Evolutionary conservation across 2,797 vertebrate species (phyloP), one percentile per base, ranked within the genome.

Genomic region (Jordanella pulchra): DNA sequence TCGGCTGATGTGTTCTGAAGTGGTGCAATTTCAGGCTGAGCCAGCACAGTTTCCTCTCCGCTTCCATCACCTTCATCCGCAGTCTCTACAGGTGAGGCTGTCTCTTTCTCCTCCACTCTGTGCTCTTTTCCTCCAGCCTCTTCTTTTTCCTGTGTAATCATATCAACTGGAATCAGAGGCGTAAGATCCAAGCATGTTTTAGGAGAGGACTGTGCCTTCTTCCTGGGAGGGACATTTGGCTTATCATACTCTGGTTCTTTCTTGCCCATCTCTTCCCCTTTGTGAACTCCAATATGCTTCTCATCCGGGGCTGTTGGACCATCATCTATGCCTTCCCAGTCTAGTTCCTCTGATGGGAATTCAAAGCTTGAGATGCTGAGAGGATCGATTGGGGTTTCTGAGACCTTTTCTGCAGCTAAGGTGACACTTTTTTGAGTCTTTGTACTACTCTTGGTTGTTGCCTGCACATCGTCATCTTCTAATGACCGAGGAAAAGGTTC

Each of bases 161-260:
- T 66, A 0, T 93, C 87, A 7, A 82, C 86, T 2, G 89, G 90
- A 67, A 73, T 92, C 72, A 95, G 86, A 61, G 93, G 88, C 1
- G 81, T 90, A 7, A 95, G 81, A 68, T 93, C 92, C 65, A 95
- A 85, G 69, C 85, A 86, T 9, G 77, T 30, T 75, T 93, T 94
- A 1, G 77, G 76, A 77, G 81, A 32, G 2, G 83, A 76, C 1
- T 67, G 4, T 28, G 54, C 67, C 76, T 89, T 93, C 73, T 42
- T 92, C 44, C 91, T 89, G 0, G 77, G 86, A 53, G 91, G 93
- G 6, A 86, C 86, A 5, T 88, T 75, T 45, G 92, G 92, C 53
- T 66, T 91, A 45, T 78, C 30, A 0, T 32, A 58, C 42, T 86
- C 76, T 21, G 48, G 61, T 6, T 84, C 73, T 69, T 67, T 54